Conservation (phyloP, 2,888 invertebrate genomes). For the Drosophila cracens region DNA sequence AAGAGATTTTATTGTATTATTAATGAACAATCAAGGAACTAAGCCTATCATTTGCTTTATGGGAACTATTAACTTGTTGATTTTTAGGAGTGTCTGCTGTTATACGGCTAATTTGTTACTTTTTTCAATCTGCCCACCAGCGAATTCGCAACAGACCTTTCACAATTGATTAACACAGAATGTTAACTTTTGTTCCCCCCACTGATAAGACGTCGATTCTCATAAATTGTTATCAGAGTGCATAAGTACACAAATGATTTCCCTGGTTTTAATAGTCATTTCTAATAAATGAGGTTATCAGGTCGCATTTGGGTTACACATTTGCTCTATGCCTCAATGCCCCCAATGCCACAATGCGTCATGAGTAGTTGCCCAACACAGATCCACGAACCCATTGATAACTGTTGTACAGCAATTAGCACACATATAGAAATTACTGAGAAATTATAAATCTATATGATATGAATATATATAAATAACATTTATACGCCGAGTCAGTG, state of each 20-base stretch:
- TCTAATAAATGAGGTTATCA: constrained; percentile 54
- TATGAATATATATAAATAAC: background rate
- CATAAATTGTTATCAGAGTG: constrained; percentile 10
- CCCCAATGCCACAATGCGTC: constrained; percentile 29
- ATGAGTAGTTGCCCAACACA: constrained; percentile 29
- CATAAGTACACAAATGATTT: constrained; percentile 15
- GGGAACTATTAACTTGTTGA: background rate
- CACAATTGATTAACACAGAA: background rate
- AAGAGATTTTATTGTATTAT: background rate
- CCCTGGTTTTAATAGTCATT: constrained; percentile 19
- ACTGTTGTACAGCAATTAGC: background rate
- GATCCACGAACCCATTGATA: constrained; percentile 33
- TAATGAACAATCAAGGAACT: background rate
- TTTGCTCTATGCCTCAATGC: constrained; percentile 5
- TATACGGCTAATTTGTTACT: too few species aligned
- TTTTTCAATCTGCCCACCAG: background rate
- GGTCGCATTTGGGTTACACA: constrained; percentile 33
- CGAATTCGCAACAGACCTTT: background rate
- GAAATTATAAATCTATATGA: constrained; percentile 30
- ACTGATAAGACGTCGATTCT: constrained; percentile 1
- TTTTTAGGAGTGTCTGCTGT: background rate
- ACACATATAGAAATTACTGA: constrained; percentile 21
- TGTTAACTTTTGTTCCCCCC: constrained; percentile 10
- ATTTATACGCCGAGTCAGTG: constrained; percentile 15
- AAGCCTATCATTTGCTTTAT: background rate